These are phyloP conservation scores for Chamaetylas fuelleborni DNA, from an alignment of 2,113 vertebrate genomes.

Conservation along the genomic window DNA sequence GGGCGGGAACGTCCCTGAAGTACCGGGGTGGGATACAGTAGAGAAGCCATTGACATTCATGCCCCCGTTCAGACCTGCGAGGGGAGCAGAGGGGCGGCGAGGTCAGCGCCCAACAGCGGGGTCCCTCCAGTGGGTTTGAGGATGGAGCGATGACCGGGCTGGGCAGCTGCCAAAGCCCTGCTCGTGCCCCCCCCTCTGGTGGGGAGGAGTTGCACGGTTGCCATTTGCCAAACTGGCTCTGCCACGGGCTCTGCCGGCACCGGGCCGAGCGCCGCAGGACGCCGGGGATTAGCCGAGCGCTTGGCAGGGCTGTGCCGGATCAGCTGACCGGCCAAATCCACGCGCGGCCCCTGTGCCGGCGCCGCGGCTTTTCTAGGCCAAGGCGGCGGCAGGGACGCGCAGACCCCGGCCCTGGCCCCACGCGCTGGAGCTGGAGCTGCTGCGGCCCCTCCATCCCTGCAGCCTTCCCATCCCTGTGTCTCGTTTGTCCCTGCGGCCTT, in stretches of 20 bases:
- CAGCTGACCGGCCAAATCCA: constrained; percentile 53
- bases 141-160: fast-evolving
- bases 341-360: not conserved
- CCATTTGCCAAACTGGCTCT: fast-evolving
- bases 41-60: constrained; percentile 97
- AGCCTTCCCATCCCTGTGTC: too few relatives aligned
- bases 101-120: not conserved
- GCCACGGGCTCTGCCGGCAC: fast-evolving
- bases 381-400: not conserved
- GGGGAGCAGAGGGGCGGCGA: not conserved
- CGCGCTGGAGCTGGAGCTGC: fast-evolving
- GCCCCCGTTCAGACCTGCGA: constrained; percentile 91
- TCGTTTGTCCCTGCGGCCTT: too few relatives aligned
- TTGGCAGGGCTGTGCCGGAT: not conserved
- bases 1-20: constrained; percentile 83
- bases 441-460: not conserved
- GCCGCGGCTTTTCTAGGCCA: not conserved
- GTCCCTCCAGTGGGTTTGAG: not conserved
- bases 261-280: not conserved
- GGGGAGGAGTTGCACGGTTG: fast-evolving
- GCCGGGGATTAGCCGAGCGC: constrained; percentile 32
- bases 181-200: not conserved
- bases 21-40: constrained; percentile 90
- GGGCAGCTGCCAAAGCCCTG: not conserved
- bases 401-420: not conserved